Evolutionary conservation across 2,888 invertebrate species (phyloP), one percentile per base, ranked within the genome.

Genomic region (Ophion costatus): DNA sequence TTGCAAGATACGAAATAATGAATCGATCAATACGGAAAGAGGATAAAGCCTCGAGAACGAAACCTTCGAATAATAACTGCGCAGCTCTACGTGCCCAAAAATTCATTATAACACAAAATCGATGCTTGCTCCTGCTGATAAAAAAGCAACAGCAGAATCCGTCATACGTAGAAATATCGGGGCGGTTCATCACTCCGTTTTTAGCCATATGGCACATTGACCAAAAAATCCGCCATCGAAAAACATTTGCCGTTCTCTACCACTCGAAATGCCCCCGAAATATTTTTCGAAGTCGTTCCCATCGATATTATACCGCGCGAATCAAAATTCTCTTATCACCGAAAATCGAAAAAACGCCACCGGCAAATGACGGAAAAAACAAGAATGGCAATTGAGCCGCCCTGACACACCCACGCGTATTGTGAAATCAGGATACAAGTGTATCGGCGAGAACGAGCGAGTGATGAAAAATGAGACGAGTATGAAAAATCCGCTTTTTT

Each of bases 61-160:
- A 17, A 51, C 2, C 59, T 59, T 59, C 20, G 59, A 59, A 22
- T 59, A 38, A 38, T 38, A 38, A 9, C 38, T 59, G 10, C 7
- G 59, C 20, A 22, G 20, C 59, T 20, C 22, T 59, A 22, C 17
- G 3, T 59, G 20, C 29, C 45, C n/a, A 6, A 17, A 71, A 57
- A 57, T 71, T 56, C 70, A 57, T 56, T 56, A 9, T 57, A 57
- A 56, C 70, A 57, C n/a, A 33, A 57, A 71, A 71, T 70, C 56
- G 7, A 20, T 22, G 9, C 4, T 42, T 24, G 11, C 10, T 38
- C 45, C 45, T 7, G 51, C 29, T 29, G 59, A 7, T 14, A 70
- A 5, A n/a, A 69, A 67, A 42, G 1, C 4, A 45, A 24, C 4
- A 38, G n/a, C 45, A 22, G 20, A n/a, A 64, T 17, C 3, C 9